These are phyloP conservation scores for Trochalopteron elliotii DNA, from an alignment of 2,113 vertebrate genomes.

Conservation along the genomic window DNA sequence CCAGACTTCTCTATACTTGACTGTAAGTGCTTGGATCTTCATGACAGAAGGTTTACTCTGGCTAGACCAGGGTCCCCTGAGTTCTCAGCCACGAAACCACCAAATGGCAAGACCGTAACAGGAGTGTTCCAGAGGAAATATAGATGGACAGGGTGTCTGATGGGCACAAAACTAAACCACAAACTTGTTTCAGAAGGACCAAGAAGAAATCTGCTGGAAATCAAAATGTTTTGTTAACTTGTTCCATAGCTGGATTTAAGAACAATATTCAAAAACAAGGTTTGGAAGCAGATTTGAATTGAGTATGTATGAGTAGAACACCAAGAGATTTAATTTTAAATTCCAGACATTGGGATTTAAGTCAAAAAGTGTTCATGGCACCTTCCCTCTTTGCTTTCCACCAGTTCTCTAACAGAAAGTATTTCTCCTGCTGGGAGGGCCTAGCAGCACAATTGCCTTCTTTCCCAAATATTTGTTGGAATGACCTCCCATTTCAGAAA, in stretches of 20 bases:
- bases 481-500: not conserved
- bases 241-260: not conserved
- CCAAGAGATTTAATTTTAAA: not conserved
- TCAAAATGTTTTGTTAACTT: not conserved
- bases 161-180: not conserved
- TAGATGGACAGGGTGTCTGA: accelerated
- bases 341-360: not conserved
- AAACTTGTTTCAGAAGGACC: not conserved
- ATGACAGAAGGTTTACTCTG: not conserved
- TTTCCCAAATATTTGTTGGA: not conserved
- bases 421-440: not conserved
- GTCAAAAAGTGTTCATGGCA: not conserved
- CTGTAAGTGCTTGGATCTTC: not conserved
- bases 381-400: not conserved
- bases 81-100: not conserved
- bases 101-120: not conserved
- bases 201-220: not conserved
- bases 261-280: not conserved
- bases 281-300: not conserved
- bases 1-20: not conserved
- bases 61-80: not conserved
- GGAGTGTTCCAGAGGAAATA: not conserved
- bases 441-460: not conserved
- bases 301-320: not conserved
- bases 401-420: not conserved